Evolutionary conservation across 2,113 vertebrate genomes (phyloP).

Genomic region (Castor canadensis): DNA sequence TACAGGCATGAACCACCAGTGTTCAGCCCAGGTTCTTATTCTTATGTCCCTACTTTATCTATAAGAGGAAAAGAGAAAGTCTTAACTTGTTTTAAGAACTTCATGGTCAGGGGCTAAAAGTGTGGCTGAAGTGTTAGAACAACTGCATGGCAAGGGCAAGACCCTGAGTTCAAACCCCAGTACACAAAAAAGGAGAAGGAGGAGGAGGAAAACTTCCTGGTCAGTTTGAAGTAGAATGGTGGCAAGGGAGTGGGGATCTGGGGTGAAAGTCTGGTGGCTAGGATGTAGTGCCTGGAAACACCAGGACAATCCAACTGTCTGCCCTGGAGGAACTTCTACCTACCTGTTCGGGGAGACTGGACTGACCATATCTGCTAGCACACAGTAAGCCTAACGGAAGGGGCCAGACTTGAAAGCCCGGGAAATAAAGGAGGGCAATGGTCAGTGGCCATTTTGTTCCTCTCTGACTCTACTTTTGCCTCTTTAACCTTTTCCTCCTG

Average conservation of each 20-base stretch:
- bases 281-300: background rate
- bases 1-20: no score
- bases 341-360: background rate
- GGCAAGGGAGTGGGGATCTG: accelerated
- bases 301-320: background rate
- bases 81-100: background rate
- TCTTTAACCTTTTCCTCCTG: no score
- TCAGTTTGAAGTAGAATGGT: background rate
- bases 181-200: no score
- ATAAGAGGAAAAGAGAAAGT: background rate
- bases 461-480: no score
- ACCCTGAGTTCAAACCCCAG: no score
- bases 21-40: background rate
- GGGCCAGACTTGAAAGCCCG: background rate
- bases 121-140: no score
- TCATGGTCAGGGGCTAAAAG: no score
- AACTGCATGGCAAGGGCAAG: no score
- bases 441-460: no score
- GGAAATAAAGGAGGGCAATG: background rate
- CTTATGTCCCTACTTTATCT: background rate
- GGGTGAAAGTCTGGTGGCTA: background rate
- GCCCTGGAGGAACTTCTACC: background rate
- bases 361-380: background rate
- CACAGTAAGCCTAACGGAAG: background rate
- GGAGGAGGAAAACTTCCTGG: background rate